Evolutionary conservation across 2,888 invertebrate species (phyloP).

Genomic region (Lucinisca nassula): DNA sequence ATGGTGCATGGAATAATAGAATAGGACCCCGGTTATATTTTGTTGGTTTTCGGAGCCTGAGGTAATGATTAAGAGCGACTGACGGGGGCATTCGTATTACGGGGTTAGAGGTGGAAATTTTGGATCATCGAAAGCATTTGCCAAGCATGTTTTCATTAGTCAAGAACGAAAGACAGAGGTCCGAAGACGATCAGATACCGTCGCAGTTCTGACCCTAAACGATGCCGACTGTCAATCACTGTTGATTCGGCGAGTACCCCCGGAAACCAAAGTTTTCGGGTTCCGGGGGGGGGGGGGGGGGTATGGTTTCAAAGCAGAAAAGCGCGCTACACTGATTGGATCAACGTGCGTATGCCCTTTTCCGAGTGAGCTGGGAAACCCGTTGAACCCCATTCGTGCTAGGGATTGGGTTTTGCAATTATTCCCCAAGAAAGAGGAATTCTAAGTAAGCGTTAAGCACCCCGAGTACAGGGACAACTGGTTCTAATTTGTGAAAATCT

Average conservation of each 20-base stretch:
- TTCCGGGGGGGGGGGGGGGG: constrained; percentile 91
- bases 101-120: constrained; percentile 92
- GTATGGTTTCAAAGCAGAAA: constrained; percentile 91
- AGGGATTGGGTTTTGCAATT: constrained; percentile 91
- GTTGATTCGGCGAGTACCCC: constrained; percentile 90
- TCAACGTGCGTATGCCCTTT: constrained; percentile 67
- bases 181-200: constrained; percentile 92
- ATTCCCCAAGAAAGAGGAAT: constrained; percentile 91
- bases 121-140: constrained; percentile 92
- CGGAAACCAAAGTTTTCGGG: constrained; percentile 91
- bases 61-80: constrained; percentile 68
- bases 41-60: constrained; percentile 63
- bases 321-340: constrained; percentile 6
- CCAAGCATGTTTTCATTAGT: constrained; percentile 91
- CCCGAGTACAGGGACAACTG: no score
- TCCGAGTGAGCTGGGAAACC: constrained; percentile 91
- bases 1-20: constrained; percentile 91
- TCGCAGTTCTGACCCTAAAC: constrained; percentile 89
- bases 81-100: constrained; percentile 87
- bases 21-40: constrained; percentile 90
- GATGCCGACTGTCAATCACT: constrained; percentile 91
- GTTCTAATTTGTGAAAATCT: no score
- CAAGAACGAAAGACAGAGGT: constrained; percentile 90
- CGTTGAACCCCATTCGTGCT: constrained; percentile 92
- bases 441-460: constrained; percentile 92